Evolutionary conservation across 2,888 invertebrate genomes (phyloP).

Genomic region (Patella caerulea): DNA sequence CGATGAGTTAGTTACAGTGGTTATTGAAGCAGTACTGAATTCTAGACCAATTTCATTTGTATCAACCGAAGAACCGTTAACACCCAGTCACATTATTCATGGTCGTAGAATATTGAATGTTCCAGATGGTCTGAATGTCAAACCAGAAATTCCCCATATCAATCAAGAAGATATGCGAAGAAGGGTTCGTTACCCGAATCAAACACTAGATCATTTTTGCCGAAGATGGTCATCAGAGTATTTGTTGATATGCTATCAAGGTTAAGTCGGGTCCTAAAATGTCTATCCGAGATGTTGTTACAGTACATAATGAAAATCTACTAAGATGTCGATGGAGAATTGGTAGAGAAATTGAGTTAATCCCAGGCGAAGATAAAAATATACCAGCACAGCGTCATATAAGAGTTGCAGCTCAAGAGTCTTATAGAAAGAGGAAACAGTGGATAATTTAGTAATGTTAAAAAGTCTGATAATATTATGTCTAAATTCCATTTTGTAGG

Average conservation of each 20-base stretch:
- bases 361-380: background rate
- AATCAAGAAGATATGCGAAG: too few relatives aligned
- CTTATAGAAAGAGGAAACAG: too few relatives aligned
- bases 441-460: too few relatives aligned
- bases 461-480: too few relatives aligned
- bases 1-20: background rate
- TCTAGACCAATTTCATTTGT: slow-evolving; percentile 3
- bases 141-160: too few relatives aligned
- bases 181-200: background rate
- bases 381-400: background rate
- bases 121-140: background rate
- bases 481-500: too few relatives aligned
- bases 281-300: background rate
- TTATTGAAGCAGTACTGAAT: background rate
- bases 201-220: too few relatives aligned
- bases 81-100: background rate
- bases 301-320: background rate
- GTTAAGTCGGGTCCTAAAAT: background rate
- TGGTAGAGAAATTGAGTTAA: background rate
- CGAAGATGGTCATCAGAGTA: slow-evolving; percentile 6
- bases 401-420: too few relatives aligned
- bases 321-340: slow-evolving; percentile 1
- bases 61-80: background rate
- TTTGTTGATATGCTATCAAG: background rate
- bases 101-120: background rate